Percentiles rank a stretch among this genome's conserved stretches.
Conservation (phyloP, 2,888 invertebrate genomes). For the Hypercompe scribonia region DNA sequence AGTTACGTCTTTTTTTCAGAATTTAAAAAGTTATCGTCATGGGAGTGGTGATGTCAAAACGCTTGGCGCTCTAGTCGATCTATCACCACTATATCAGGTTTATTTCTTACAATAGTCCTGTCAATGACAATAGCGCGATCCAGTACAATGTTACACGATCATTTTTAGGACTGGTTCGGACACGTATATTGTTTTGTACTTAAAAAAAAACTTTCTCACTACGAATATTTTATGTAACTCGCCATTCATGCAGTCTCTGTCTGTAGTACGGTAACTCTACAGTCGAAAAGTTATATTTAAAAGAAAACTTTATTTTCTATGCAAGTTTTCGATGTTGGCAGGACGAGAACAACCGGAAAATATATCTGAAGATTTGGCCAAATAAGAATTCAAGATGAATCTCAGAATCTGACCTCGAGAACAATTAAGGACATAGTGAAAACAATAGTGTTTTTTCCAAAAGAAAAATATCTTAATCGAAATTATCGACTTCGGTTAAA, state of each 20-base stretch:
- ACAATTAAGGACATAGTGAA: too few species aligned
- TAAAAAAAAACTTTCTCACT: too few species aligned
- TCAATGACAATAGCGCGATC: background rate
- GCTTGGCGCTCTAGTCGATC: background rate
- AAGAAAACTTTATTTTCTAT: background rate
- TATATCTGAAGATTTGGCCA: too few species aligned
- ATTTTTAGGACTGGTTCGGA: background rate
- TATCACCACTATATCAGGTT: constrained; percentile 3
- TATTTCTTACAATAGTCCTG: background rate
- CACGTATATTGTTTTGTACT: too few species aligned
- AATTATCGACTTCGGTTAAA: too few species aligned
- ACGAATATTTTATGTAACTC: too few species aligned
- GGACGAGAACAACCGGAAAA: background rate
- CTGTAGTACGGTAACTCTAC: background rate
- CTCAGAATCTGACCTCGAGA: too few species aligned
- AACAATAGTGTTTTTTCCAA: too few species aligned
- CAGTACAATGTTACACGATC: background rate
- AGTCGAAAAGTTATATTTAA: background rate
- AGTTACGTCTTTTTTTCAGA: background rate
- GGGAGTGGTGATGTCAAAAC: background rate
- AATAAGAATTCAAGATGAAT: too few species aligned
- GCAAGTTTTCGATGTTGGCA: background rate
- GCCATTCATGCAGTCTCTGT: too few species aligned
- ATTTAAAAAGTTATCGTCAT: background rate
- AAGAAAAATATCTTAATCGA: too few species aligned